phyloP scores from a whole-genome alignment of 2,113 vertebrate species.

The Prunella himalayana region DNA sequence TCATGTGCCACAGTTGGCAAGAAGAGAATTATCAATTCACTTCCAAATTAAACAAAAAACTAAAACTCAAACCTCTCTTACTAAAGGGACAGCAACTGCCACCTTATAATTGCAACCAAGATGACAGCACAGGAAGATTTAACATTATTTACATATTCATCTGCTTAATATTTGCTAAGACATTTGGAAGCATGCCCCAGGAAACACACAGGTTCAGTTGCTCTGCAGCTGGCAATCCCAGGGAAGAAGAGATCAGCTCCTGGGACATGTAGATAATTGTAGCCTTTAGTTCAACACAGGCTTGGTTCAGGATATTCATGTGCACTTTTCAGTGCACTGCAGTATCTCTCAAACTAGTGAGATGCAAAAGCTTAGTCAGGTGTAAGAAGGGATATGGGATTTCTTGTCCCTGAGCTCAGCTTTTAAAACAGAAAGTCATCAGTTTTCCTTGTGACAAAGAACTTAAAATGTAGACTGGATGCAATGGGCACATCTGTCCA shows the following conservation, averaged over 20 bases:
- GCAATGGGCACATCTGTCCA: not conserved
- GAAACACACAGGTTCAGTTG: not conserved
- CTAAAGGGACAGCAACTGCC: not conserved
- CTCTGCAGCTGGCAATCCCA: not conserved
- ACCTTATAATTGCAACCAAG: not conserved
- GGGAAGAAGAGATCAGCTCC: not conserved
- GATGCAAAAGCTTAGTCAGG: not conserved
- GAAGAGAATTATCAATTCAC: not conserved
- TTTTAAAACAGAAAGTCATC: not conserved
- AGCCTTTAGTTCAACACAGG: not conserved
- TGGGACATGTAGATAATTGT: fast-evolving
- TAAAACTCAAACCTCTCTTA: not conserved
- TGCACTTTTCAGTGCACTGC: not conserved
- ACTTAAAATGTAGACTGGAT: not conserved
- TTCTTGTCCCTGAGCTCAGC: not conserved
- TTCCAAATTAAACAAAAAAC: not conserved
- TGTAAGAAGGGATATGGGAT: not conserved
- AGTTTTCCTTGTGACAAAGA: not conserved
- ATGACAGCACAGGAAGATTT: not conserved
- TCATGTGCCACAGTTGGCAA: not conserved
- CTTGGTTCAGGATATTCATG: not conserved
- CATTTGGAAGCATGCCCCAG: not conserved
- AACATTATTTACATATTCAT: not conserved
- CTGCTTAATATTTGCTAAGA: not conserved
- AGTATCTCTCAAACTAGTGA: not conserved